phyloP scores from a whole-genome alignment of 2,888 invertebrate genomes.

The Sclerodermus sp. region DNA sequence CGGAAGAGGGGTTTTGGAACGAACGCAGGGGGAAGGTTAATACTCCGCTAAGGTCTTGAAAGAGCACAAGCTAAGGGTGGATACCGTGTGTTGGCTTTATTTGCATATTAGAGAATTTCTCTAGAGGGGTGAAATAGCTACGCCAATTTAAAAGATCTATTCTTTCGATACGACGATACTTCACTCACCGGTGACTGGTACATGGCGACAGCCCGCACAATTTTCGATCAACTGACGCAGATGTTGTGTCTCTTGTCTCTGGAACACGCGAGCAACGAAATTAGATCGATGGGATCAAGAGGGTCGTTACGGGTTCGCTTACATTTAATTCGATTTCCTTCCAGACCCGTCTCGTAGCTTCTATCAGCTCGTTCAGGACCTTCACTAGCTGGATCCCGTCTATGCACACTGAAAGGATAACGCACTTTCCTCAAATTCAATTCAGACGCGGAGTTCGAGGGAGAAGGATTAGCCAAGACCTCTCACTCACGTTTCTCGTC shows the following conservation, averaged over 20 bases:
- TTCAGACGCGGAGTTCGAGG: background rate
- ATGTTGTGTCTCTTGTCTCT: conserved; percentile 68
- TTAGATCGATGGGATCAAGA: too few species aligned
- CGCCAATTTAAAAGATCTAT: background rate
- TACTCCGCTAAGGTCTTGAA: too few species aligned
- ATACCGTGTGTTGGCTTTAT: too few species aligned
- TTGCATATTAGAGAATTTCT: too few species aligned
- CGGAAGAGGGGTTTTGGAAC: too few species aligned
- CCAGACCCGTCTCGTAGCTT: conserved; percentile 69
- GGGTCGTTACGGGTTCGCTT: conserved; percentile 26
- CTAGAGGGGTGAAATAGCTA: too few species aligned
- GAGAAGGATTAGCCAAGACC: background rate
- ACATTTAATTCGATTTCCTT: conserved; percentile 66
- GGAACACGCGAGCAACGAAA: conserved; percentile 8
- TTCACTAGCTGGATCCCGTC: conserved; percentile 65
- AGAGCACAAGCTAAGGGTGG: too few species aligned
- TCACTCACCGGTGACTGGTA: conserved; percentile 27
- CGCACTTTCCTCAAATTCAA: conserved; percentile 1
- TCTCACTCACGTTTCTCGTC: conserved; percentile 62
- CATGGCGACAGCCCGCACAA: conserved; percentile 72
- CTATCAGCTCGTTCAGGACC: conserved; percentile 69
- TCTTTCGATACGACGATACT: conserved; percentile 23
- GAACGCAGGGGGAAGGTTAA: too few species aligned
- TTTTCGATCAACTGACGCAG: conserved; percentile 74
- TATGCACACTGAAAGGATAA: conserved; percentile 40